These are phyloP conservation scores for Sipunculus nudus DNA, from an alignment of 2,888 invertebrate genomes.

Conservation along the genomic window DNA sequence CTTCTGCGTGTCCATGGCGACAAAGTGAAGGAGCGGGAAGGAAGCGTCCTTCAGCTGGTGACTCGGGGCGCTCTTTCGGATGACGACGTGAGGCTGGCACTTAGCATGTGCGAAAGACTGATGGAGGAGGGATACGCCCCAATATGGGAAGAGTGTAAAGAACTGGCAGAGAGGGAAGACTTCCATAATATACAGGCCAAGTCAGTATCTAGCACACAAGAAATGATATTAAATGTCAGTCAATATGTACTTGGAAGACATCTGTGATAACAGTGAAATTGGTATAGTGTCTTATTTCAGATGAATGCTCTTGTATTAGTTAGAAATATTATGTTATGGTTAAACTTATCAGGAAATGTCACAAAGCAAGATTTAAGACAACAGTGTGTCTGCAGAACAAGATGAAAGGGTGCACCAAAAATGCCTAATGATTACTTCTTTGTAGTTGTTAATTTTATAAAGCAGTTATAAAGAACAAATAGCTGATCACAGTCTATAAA, in stretches of 20 bases:
- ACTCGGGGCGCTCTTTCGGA: slow-evolving; percentile 69
- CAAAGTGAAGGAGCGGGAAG: slow-evolving; percentile 68
- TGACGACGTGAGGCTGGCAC: slow-evolving; percentile 68
- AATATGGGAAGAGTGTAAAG: slow-evolving; percentile 71
- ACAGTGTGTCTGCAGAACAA: too few relatives aligned
- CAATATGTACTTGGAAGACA: neutral
- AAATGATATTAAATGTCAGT: neutral
- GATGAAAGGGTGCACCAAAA: too few relatives aligned
- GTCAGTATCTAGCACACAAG: slow-evolving; percentile 48
- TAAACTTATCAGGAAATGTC: too few relatives aligned
- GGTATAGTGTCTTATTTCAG: too few relatives aligned
- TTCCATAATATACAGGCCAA: slow-evolving; percentile 67
- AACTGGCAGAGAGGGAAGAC: slow-evolving; percentile 69
- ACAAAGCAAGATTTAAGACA: too few relatives aligned
- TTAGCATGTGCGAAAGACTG: slow-evolving; percentile 69
- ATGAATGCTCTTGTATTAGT: too few relatives aligned
- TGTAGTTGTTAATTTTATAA: too few relatives aligned
- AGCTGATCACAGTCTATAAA: too few relatives aligned
- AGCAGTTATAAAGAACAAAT: too few relatives aligned
- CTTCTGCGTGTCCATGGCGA: slow-evolving; percentile 72
- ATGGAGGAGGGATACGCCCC: slow-evolving; percentile 68
- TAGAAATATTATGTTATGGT: too few relatives aligned
- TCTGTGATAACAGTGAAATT: too few relatives aligned
- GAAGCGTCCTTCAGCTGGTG: slow-evolving; percentile 69
- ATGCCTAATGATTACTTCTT: too few relatives aligned